Evolutionary conservation across 2,888 invertebrate genomes (phyloP).

Genomic region (Tachina grossa): DNA sequence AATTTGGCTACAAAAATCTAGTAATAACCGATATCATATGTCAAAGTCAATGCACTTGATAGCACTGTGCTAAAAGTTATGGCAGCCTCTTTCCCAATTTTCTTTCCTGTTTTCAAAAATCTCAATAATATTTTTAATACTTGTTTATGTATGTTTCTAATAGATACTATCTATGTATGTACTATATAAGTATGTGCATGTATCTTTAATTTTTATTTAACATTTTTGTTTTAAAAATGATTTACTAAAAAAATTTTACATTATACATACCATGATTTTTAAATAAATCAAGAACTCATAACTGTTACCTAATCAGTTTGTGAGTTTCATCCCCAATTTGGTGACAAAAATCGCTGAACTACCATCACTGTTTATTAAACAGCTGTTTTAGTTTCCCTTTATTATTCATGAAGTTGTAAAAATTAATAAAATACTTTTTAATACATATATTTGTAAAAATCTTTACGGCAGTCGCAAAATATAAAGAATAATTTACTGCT

Average conservation of each 20-base stretch:
- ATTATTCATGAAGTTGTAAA: background rate
- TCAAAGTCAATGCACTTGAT: too few relatives aligned
- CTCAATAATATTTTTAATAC: too few relatives aligned
- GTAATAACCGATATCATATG: too few relatives aligned
- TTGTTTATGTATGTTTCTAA: too few relatives aligned
- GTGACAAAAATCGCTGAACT: background rate
- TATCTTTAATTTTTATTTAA: background rate
- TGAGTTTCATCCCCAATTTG: background rate
- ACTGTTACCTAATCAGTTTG: background rate
- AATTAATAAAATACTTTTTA: background rate
- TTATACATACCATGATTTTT: too few relatives aligned
- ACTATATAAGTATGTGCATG: too few relatives aligned
- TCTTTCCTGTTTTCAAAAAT: too few relatives aligned
- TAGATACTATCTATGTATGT: background rate
- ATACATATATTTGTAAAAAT: conserved; percentile 10
- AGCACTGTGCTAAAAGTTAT: too few relatives aligned
- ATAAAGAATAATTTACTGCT: background rate
- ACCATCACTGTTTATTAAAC: conserved; percentile 7
- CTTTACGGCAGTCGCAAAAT: conserved; percentile 44
- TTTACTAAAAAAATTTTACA: too few relatives aligned
- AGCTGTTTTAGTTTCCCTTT: conserved; percentile 21
- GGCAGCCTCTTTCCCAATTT: too few relatives aligned
- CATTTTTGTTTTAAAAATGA: too few relatives aligned
- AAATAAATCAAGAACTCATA: background rate
- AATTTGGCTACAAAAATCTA: too few relatives aligned